Percentiles rank a stretch among this genome's conserved stretches.
Conservation (phyloP, 2,113 vertebrate genomes). For the Lycaon pictus region DNA sequence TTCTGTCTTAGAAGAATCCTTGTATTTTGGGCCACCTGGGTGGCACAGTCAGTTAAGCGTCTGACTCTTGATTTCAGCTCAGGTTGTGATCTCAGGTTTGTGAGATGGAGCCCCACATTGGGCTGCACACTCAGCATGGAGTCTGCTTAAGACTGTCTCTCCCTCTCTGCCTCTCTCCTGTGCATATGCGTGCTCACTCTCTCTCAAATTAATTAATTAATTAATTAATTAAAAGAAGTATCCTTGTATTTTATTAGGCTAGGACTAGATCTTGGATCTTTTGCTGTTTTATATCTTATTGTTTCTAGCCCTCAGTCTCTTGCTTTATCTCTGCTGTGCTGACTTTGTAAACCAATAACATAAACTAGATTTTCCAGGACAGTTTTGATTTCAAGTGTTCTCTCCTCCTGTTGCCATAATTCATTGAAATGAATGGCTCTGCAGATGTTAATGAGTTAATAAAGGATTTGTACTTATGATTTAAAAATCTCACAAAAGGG, state of each 20-base stretch:
- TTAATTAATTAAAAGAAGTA: background rate
- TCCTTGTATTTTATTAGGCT: background rate
- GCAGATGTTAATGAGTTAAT: background rate
- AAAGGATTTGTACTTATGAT: background rate
- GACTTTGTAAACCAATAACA: background rate
- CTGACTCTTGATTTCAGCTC: too few species aligned
- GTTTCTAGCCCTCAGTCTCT: background rate
- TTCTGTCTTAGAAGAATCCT: background rate
- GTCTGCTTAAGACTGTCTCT: too few species aligned
- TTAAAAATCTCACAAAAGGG: background rate
- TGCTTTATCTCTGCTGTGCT: background rate
- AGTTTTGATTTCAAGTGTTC: background rate
- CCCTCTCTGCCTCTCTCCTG: too few species aligned
- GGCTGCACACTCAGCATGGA: too few species aligned
- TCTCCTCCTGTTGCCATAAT: background rate
- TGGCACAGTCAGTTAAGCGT: too few species aligned
- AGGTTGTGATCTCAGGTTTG: too few species aligned
- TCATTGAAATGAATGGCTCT: background rate
- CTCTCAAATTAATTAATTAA: too few species aligned
- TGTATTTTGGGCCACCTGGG: too few species aligned
- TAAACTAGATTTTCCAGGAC: background rate
- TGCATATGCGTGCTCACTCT: too few species aligned
- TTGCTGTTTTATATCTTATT: background rate
- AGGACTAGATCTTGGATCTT: background rate
- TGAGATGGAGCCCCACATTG: too few species aligned